A percentile compares a stretch with the other conserved stretches of the same genome.
Evolutionary conservation across 2,113 vertebrate species (phyloP).

Genomic region (Numida meleagris): DNA sequence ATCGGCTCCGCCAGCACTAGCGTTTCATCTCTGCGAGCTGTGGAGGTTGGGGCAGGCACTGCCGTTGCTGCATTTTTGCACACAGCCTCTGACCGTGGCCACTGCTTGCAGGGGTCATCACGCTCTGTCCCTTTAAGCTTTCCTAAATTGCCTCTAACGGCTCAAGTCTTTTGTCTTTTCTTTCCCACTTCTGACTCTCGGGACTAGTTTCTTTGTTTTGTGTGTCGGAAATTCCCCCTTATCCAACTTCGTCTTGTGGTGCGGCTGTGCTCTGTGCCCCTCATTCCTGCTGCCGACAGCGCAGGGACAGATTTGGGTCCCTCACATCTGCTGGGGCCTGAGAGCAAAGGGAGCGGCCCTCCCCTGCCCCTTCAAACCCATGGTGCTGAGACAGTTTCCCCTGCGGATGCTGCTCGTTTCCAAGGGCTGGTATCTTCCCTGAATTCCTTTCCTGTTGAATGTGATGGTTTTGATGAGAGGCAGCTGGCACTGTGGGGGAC

Average conservation of each 20-base stretch:
- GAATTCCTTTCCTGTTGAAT: not conserved
- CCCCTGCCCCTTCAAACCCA: not conserved
- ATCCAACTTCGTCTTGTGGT: not conserved
- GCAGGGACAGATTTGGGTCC: not conserved
- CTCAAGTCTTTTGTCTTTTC: not conserved
- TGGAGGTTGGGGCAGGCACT: not conserved
- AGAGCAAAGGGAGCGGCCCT: not conserved
- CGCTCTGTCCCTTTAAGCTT: not conserved
- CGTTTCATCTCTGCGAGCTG: not conserved
- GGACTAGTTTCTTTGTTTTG: constrained; percentile 43
- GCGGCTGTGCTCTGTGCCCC: not conserved
- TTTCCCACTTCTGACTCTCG: constrained; percentile 10
- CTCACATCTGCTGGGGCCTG: not conserved
- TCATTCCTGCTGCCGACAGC: not conserved
- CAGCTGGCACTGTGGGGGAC: rapidly evolving
- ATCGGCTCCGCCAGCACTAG: not conserved
- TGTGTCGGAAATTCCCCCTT: constrained; percentile 8
- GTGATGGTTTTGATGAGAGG: not conserved
- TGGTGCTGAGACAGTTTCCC: not conserved
- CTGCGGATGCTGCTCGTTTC: not conserved
- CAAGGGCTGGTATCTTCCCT: not conserved
- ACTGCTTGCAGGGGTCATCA: not conserved
- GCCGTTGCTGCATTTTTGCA: not conserved
- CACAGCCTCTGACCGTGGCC: not conserved
- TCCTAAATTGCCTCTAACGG: constrained; percentile 11